Evolutionary conservation across 2,797 vertebrate genomes (phyloP).

Genomic region (Helicolenus hilgendorfi): DNA sequence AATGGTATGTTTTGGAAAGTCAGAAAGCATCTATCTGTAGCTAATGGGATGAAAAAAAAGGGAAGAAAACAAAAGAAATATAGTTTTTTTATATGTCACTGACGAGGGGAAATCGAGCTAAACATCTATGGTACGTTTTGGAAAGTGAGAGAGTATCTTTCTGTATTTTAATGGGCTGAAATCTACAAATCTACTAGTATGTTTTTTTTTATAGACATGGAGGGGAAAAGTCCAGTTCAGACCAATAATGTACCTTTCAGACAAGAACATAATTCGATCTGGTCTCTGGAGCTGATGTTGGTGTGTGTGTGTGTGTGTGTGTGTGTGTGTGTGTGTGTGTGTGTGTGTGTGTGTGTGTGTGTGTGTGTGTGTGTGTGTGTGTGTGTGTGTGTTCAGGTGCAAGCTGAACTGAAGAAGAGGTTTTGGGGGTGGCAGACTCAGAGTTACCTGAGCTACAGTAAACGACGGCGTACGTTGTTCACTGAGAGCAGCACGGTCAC

Average conservation of each 20-base stretch:
- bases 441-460: constrained; percentile 88
- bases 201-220: not conserved
- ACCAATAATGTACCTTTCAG: not conserved
- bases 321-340: not conserved
- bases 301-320: not conserved
- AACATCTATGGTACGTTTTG: not conserved
- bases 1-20: not conserved
- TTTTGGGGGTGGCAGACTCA: constrained; percentile 91
- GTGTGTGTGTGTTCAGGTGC: constrained; percentile 84
- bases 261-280: not conserved
- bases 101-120: not conserved
- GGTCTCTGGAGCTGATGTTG: not conserved
- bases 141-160: not conserved
- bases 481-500: constrained; percentile 86
- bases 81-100: not conserved
- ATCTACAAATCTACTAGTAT: not conserved
- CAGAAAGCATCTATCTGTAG: not conserved
- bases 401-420: constrained; percentile 91
- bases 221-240: not conserved
- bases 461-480: constrained; percentile 79
- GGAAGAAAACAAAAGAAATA: too few relatives aligned
- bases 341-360: not conserved
- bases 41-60: not conserved
- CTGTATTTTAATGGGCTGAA: not conserved
- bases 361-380: not conserved